Evolutionary conservation across 2,888 invertebrate species (phyloP), one percentile per base, ranked within the genome.

Genomic region (Cataglyphis livida): DNA sequence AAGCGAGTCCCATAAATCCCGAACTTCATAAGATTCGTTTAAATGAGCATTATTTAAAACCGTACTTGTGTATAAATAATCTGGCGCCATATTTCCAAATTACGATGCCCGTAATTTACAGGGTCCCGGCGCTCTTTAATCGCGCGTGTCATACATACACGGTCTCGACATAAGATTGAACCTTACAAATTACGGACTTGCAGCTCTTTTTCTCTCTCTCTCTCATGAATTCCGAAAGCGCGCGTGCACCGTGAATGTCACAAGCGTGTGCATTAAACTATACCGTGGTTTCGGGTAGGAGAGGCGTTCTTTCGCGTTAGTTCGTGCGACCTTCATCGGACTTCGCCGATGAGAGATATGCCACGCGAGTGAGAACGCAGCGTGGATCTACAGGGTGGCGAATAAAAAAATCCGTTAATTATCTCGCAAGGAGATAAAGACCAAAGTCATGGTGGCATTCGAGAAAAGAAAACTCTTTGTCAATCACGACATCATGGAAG

Each of bases 261-360:
- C 81, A 88, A 87, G 87, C 84, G 76, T 75, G 68, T 86, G 84
- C 82, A 88, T 84, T 88, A 76, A 51, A 71, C 84, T 81, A 85
- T 84, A 85, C 81, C 79, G 59, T 66, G 74, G 82, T 73, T 82
- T 18, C 51, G 84, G 70, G 82, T 81, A 87, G 76, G 51, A 51
- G 51, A 51, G 51, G n/a, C n/a, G n/a, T 51, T 51, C n/a, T 51
- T 59, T 83, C 81, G 70, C 78, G 87, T 88, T 51, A 84, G 85
- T 86, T 87, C 86, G 81, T 87, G 88, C 91, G 93, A 93, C 92
- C 92, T 92, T 93, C 92, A 90, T 92, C 92, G 92, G 92, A 93
- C 92, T 90, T 89, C 85, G 89, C 88, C 91, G 91, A 92, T 92
- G 92, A 90, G 91, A 92, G 92, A 92, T 92, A 90, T 84, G 89